Evolutionary conservation across 1,140 invertebrate species (phyloP), one percentile per base, ranked within the genome.

Genomic region (Drosophila carrolli): DNA sequence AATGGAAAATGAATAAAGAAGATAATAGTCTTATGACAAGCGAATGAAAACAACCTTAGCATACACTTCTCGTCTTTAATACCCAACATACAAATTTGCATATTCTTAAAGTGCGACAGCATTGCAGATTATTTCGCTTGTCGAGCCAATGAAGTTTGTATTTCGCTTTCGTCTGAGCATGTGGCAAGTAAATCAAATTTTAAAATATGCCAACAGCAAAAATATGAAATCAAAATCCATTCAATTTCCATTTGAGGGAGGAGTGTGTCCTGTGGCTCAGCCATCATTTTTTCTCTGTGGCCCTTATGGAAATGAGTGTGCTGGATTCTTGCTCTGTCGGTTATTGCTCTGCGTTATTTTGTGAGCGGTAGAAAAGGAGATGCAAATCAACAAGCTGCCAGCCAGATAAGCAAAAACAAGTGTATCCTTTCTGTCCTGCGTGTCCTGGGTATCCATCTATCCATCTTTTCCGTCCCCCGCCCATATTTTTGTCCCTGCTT

Each of bases 341-440:
- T 66, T 75, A 53, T 63, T 41, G 68, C 50, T 63, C 51, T 72
- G 61, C 59, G 58, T 63, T 61, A 68, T 68, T 68, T 63, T 62
- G 53, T 65, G 62, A 75, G 62, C 62, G 60, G 60, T 58, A 68
- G 51, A 82, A 82, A 81, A 82, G 78, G 75, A 82, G 79, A 78
- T 77, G 74, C 67, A 82, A 82, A 82, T 82, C 79, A 82, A 78
- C 67, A 82, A 81, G 79, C 79, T 82, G 79, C 79, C 79, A 67
- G 67, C 44, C 46, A 77, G 67, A 63, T 50, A 50, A 61, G 67
- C 67, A 82, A 81, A 74, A 78, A 77, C 67, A 81, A 81, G 67
- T 78, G 79, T 54, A 61, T 73, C 44, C 68, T 32, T 71, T 47
- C 51, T 50, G 53, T 72, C 51, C 65, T 57, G 65, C 65, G 51